Evolutionary conservation across 2,113 vertebrate genomes (phyloP).

Genomic region (Chelonoidis abingdonii): DNA sequence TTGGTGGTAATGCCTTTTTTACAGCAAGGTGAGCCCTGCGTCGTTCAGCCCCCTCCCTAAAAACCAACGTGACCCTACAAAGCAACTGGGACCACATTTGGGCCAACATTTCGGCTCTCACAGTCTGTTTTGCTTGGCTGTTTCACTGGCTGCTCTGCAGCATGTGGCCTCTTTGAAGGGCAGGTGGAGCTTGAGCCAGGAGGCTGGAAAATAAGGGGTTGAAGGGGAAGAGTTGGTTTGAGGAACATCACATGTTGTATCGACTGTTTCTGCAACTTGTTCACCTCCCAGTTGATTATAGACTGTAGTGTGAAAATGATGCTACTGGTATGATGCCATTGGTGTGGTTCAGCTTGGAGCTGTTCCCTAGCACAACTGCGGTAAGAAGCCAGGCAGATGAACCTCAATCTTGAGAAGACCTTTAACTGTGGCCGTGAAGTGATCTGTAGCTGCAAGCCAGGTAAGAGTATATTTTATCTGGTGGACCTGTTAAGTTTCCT

Average conservation of each 20-base stretch:
- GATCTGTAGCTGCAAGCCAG: neutral
- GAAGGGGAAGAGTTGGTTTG: rapidly evolving
- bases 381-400: neutral
- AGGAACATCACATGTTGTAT: rapidly evolving
- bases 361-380: neutral
- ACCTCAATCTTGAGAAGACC: rapidly evolving
- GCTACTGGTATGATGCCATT: neutral
- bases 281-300: neutral
- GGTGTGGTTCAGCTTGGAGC: neutral
- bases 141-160: neutral
- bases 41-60: constrained; percentile 40
- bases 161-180: neutral
- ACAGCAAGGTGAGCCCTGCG: constrained; percentile 23
- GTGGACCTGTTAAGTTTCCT: neutral
- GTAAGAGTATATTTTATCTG: neutral
- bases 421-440: neutral
- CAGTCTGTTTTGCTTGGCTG: neutral
- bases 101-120: rapidly evolving
- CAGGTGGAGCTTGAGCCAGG: rapidly evolving
- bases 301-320: neutral
- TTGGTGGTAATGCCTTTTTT: neutral
- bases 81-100: neutral
- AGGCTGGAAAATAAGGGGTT: neutral
- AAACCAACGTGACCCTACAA: neutral
- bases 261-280: rapidly evolving